These are phyloP conservation scores for Ditylenchus weischeri DNA, from an alignment of 2,888 invertebrate genomes.

Conservation along the genomic window DNA sequence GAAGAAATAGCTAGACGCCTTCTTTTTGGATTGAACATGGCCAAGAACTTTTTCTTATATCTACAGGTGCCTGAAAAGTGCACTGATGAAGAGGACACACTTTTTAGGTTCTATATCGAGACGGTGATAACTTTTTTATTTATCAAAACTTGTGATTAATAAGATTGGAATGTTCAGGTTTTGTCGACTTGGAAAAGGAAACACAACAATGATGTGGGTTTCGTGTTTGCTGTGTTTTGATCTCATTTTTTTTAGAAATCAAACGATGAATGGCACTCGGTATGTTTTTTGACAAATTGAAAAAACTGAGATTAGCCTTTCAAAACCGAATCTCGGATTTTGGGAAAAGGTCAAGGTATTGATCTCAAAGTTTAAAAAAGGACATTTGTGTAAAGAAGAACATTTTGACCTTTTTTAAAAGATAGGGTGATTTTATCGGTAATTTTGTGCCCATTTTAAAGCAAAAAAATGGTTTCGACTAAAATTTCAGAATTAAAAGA, in stretches of 20 bases:
- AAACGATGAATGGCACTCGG: constrained; percentile 36
- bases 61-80: constrained; percentile 20
- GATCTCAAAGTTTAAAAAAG: too few relatives aligned
- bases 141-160: constrained; percentile 23
- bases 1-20: constrained; percentile 39
- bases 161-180: constrained; percentile 4
- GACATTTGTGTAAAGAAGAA: too few relatives aligned
- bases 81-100: constrained; percentile 39
- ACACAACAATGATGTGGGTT: constrained; percentile 10
- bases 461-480: too few relatives aligned
- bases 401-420: too few relatives aligned
- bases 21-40: constrained; percentile 33
- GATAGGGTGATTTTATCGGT: too few relatives aligned
- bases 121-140: constrained; percentile 30
- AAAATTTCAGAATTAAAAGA: too few relatives aligned
- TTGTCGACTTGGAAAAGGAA: constrained; percentile 12
- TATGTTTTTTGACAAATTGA: too few relatives aligned
- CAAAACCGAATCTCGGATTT: too few relatives aligned
- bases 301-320: too few relatives aligned
- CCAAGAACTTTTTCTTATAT: constrained; percentile 34
- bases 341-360: too few relatives aligned
- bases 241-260: constrained; percentile 9
- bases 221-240: not conserved
- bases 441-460: too few relatives aligned
- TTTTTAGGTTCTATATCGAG: constrained; percentile 41